Evolutionary conservation across 64 coral and sea anemone species (phyloP), one percentile per base, ranked within the genome.

Genomic region (Orbicella faveolata): DNA sequence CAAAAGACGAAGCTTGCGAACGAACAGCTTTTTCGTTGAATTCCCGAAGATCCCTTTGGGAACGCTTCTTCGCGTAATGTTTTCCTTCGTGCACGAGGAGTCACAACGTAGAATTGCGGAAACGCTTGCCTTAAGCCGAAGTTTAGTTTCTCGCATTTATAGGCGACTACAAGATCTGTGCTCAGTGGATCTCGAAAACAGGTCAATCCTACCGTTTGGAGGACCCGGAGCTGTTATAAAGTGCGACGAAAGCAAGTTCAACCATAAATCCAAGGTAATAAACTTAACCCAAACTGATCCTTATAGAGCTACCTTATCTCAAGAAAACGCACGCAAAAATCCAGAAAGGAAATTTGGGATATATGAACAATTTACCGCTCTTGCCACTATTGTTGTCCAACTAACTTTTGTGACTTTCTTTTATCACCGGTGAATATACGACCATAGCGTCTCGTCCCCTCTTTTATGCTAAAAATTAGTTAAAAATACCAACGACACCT

Each of bases 1-100:
- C 18, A 88, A 88, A 62, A 63, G 34, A 78, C 59, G 74, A 37
- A 88, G 74, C 59, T 52, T 88, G 36, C 30, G 87, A 78, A 76
- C 87, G 12, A 88, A 76, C n/a, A 78, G 87, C 57, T 41, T 88
- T n/a, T 88, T 52, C 15, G 44, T 0, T 13, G n/a, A 25, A 35
- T 88, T 88, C 52, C 86, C 72, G 21, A 88, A 63, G 74, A 61
- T 75, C 3, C 53, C n/a, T 36, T 20, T 88, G 0, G 52, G 11
- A 44, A 39, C 39, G 3, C 57, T 88, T 41, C 23, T 66, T 7
- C 59, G 34, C 34, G 17, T 65, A 5, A 21, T 66, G 33, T 88
- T 77, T 37, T 88, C 59, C 57, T 88, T 74, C 26, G 59, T 73
- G 15, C 35, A 26, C 1, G 51, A 88, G 1, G 74, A 88, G 18